Conservation (phyloP, 2,888 invertebrate species). For the Prosopocoilus inquinatus region DNA sequence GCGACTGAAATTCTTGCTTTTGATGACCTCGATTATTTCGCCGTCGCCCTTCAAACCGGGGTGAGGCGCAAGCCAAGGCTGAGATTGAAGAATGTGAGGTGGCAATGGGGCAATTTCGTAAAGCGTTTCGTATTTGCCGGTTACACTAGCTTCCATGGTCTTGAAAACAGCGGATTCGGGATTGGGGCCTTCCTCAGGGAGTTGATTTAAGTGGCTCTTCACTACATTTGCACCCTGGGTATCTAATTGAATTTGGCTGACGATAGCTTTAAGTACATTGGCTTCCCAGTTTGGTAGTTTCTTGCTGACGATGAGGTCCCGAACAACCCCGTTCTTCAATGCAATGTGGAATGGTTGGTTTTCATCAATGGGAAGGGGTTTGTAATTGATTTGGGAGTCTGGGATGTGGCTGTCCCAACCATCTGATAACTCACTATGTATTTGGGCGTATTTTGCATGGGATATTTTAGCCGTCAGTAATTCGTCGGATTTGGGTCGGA, state of each 20-base stretch:
- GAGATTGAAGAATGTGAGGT: slow-evolving; percentile 55
- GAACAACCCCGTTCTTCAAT: slow-evolving; percentile 61
- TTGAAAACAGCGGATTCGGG: slow-evolving; percentile 59
- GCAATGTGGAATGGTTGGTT: slow-evolving; percentile 60
- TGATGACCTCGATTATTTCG: slow-evolving; percentile 60
- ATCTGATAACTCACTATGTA: slow-evolving; percentile 52
- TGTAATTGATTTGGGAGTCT: slow-evolving; percentile 54
- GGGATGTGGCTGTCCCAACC: slow-evolving; percentile 54
- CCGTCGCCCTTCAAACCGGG: slow-evolving; percentile 49
- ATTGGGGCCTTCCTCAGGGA: slow-evolving; percentile 45
- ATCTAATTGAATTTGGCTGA: slow-evolving; percentile 69
- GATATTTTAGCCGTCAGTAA: slow-evolving; percentile 49
- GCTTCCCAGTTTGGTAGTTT: slow-evolving; percentile 60
- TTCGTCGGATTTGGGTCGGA: slow-evolving; percentile 56
- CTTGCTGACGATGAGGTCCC: slow-evolving; percentile 57
- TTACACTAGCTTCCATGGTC: slow-evolving; percentile 69
- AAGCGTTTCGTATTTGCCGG: slow-evolving; percentile 68
- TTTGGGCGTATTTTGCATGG: slow-evolving; percentile 54
- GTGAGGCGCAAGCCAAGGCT: slow-evolving; percentile 54
- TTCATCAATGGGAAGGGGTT: slow-evolving; percentile 55
- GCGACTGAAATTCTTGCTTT: slow-evolving; percentile 64
- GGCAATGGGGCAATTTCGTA: slow-evolving; percentile 65
- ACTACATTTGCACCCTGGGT: slow-evolving; percentile 57
- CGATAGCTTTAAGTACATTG: slow-evolving; percentile 68
- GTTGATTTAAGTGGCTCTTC: slow-evolving; percentile 49